phyloP scores from a whole-genome alignment of 2,888 invertebrate genomes.

The Cephus nigrinus region DNA sequence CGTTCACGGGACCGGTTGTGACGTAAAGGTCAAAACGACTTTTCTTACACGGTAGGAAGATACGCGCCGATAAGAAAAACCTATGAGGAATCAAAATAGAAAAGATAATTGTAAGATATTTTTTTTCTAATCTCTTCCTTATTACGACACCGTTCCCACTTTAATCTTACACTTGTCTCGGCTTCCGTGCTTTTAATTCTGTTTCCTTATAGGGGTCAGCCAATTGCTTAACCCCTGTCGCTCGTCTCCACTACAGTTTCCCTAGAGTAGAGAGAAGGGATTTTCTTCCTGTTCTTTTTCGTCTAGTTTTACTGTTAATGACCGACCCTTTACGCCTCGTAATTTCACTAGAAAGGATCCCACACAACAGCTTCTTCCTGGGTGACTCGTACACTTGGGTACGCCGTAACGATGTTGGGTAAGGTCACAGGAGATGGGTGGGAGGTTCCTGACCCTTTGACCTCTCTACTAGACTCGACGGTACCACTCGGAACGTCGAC shows the following conservation, averaged over 20 bases:
- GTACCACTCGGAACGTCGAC: conserved; percentile 21
- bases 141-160: background rate
- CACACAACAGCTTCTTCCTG: background rate
- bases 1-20: conserved; percentile 41
- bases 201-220: background rate
- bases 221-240: background rate
- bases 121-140: background rate
- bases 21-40: conserved; percentile 46
- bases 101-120: background rate
- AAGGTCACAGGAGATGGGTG: conserved; percentile 8
- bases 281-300: background rate
- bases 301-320: background rate
- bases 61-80: background rate
- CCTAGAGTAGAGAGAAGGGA: background rate
- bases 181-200: background rate
- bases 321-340: background rate
- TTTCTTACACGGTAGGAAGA: conserved; percentile 17
- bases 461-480: conserved; percentile 44
- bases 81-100: background rate
- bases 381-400: background rate
- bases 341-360: background rate
- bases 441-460: conserved; percentile 40
- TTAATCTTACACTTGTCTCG: background rate
- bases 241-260: background rate
- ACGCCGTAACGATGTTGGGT: background rate